Evolutionary conservation across 2,113 vertebrate species (phyloP), one percentile per base, ranked within the genome.

Genomic region (Phalacrocorax aristotelis): DNA sequence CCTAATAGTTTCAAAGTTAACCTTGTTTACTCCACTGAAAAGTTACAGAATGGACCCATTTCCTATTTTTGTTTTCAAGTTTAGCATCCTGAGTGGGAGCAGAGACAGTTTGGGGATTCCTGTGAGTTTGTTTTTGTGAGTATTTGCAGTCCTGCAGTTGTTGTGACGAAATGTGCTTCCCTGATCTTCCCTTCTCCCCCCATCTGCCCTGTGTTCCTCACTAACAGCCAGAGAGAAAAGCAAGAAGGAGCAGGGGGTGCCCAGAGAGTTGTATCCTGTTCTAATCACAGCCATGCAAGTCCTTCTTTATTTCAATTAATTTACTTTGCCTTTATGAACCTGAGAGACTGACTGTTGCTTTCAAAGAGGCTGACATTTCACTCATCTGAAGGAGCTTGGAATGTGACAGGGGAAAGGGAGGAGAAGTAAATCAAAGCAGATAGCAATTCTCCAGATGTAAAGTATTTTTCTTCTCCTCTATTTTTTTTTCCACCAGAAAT

Each of bases 371-470:
- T 98, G 97, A 98, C 98, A 97, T 98, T 98, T 98, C 97, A 97
- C 97, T 98, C 98, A 98, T 98, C 98, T 97, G 96, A 98, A 98
- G 97, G 97, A 98, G 95, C 95, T 85, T 98, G 98, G 98, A 98
- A 98, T 98, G 98, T 98, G 98, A 98, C 98, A 98, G 98, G 97
- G 98, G 96, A 98, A 98, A 98, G 98, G 98, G 98, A 98, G 98
- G 98, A 98, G 98, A 98, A 98, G 97, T 98, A 98, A 98, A 98
- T 98, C 98, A 98, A 98, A 98, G 97, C 95, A 95, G 96, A 98
- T 97, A 98, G 98, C 98, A 98, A 95, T 98, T 98, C 98, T 98
- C 98, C 98, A 98, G 98, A 98, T 98, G 98, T 98, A 98, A 98
- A 97, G 97, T 97, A 98, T 98, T 98, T 98, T 98, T 98, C 98